Percentiles rank a stretch among this genome's conserved stretches.
phyloP scores from a whole-genome alignment of 2,888 invertebrate genomes.

The Tinea trinotella region DNA sequence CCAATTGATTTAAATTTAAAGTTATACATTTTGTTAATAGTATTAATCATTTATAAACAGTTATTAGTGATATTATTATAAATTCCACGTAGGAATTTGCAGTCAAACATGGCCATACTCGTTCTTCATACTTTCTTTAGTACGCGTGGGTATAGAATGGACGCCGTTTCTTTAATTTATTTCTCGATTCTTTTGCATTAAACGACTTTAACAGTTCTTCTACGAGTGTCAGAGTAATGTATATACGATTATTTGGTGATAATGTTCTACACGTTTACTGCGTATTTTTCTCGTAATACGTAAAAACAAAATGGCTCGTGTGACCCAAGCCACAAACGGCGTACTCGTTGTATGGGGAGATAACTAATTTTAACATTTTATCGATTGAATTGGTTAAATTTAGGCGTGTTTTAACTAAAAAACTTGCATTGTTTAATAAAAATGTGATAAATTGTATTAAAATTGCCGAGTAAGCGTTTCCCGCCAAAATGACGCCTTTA shows the following conservation, averaged over 20 bases:
- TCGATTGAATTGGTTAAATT: conserved; percentile 17
- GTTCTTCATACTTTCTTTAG: conserved; percentile 63
- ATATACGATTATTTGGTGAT: conserved; percentile 58
- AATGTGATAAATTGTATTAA: conserved; percentile 22
- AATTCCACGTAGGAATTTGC: conserved; percentile 69
- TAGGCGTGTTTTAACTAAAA: conserved; percentile 22
- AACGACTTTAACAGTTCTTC: conserved; percentile 61
- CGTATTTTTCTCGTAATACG: conserved; percentile 68
- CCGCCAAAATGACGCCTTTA: conserved; percentile 68
- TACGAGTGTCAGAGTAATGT: conserved; percentile 57
- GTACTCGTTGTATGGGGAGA: conserved; percentile 66
- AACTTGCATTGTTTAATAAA: conserved; percentile 23
- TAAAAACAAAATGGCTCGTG: conserved; percentile 73
- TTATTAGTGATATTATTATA: conserved; percentile 47
- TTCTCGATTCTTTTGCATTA: conserved; percentile 67
- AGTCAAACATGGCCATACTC: conserved; percentile 70
- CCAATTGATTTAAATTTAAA: conserved; percentile 50
- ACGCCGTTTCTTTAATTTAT: conserved; percentile 67
- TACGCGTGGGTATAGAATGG: conserved; percentile 67
- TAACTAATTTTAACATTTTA: conserved; percentile 37
- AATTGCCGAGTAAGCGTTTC: conserved; percentile 46
- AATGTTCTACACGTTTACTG: conserved; percentile 59
- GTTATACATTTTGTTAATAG: conserved; percentile 43
- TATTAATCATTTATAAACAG: conserved; percentile 41
- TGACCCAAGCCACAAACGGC: conserved; percentile 68